Evolutionary conservation across 1,140 invertebrate genomes (phyloP), one percentile per base, ranked within the genome.

Genomic region (Sinonovacula constricta): DNA sequence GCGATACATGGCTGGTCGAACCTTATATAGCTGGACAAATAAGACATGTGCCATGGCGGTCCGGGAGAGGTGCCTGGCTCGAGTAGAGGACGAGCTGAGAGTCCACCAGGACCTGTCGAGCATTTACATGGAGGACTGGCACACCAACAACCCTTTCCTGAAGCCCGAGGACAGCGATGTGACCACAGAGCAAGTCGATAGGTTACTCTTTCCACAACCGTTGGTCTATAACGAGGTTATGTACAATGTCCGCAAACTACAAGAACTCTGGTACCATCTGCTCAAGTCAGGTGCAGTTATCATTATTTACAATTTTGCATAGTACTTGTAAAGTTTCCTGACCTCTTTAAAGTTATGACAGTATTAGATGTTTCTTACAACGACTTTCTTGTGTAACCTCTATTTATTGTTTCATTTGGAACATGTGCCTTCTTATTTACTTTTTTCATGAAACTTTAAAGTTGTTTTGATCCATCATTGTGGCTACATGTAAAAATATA

Each of bases 241-340:
- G 63, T 87, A 88, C 70, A 88, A 88, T 66, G 57, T 57, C 15
- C 75, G 91, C 24, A 86, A 86, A 70, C 81, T 91, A 0, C 86
- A 90, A 39, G 90, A 91, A 84, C 79, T 91, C 0, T 92, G 91
- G 90, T 89, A 85, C 60, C 91, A 92, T 63, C 83, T 92, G 2
- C 71, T 91, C 31, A 80, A 87, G 28, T 85, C 87, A 70, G 89
- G 90, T 90, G 69, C 15, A n/a, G n/a, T n/a, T n/a, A n/a, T n/a
- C n/a, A n/a, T n/a, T n/a, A n/a, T n/a, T n/a, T n/a, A n/a, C n/a
- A n/a, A n/a, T n/a, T n/a, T n/a, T n/a, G n/a, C n/a, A n/a, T n/a
- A n/a, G n/a, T n/a, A n/a, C n/a, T n/a, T n/a, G n/a, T n/a, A n/a
- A n/a, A n/a, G n/a, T n/a, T n/a, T n/a, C n/a, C n/a, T n/a, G n/a